Evolutionary conservation across 2,888 invertebrate species (phyloP), one percentile per base, ranked within the genome.

Genomic region (Drosophila algonquin): DNA sequence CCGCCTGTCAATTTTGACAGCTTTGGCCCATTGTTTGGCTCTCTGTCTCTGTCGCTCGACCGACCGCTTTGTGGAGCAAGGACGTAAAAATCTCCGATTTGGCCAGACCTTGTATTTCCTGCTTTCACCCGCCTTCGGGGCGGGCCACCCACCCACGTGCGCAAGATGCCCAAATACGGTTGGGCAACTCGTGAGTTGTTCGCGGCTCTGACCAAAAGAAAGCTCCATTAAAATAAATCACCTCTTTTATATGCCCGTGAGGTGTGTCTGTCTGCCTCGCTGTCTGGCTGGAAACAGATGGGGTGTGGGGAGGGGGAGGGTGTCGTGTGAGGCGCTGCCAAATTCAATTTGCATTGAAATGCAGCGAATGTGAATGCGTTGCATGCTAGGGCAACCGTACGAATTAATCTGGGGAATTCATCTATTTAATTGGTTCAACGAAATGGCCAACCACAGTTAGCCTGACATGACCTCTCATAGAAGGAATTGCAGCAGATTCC

Each of bases 21-120:
- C 68, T 76, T 30, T 30, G 53, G 59, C 55, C 64, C 64, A 72
- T 73, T 73, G 72, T 73, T 40, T 16, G 18, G 21, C 32, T 21
- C 48, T 40, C 40, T 45, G 30, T 18, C 44, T 14, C 6, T 35
- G 45, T 46, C 30, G 27, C 16, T 40, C 21, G 3, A 3, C 2
- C 40, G 63, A 52, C 51, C 40, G 32, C 62, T 84, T 85, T 86
- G 67, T 81, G 86, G 83, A 83, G 79, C 83, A 83, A 83, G 83
- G 83, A 83, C 83, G 77, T 72, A 75, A 79, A 52, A 48, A 21
- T 35, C 62, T 35, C 45, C 70, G 76, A 76, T 69, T 73, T 74
- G 69, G 18, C 45, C 77, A 83, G 83, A 76, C 86, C 86, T 83
- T 86, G 86, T 76, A 52, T 80, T 83, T 83, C 83, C 83, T 80